phyloP scores from a whole-genome alignment of 1,140 invertebrate genomes.

The Eubasilissa regina region DNA sequence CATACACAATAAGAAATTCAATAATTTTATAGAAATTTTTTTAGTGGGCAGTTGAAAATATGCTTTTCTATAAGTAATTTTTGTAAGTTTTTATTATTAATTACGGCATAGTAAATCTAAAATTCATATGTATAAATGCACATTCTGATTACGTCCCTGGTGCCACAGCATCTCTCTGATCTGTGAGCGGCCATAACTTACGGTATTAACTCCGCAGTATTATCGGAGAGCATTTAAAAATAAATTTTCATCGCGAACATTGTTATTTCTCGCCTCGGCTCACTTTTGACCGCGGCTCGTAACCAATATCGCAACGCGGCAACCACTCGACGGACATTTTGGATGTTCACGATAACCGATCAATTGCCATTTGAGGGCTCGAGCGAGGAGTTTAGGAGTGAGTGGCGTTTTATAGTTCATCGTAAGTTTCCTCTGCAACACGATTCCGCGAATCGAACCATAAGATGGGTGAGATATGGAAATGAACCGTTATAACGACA shows the following conservation, averaged over 20 bases:
- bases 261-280: slow-evolving; percentile 8
- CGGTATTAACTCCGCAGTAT: slow-evolving; percentile 36
- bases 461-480: slow-evolving; percentile 40
- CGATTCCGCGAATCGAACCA: slow-evolving; percentile 35
- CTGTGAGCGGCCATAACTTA: slow-evolving; percentile 39
- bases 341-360: background rate
- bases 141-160: too few species aligned
- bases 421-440: slow-evolving; percentile 15
- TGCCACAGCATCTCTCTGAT: background rate
- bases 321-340: background rate
- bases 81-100: too few species aligned
- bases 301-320: background rate
- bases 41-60: too few species aligned
- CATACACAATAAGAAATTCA: too few species aligned
- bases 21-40: too few species aligned
- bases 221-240: slow-evolving; percentile 40
- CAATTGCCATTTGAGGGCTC: background rate
- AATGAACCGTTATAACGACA: slow-evolving; percentile 25
- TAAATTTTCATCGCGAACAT: slow-evolving; percentile 46
- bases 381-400: background rate
- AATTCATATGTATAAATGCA: too few species aligned
- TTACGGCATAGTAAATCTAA: too few species aligned
- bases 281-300: slow-evolving; percentile 20
- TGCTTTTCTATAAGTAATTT: too few species aligned
- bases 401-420: slow-evolving; percentile 8